phyloP scores from a whole-genome alignment of 1,140 invertebrate species.

The Drosophila melanogaster region Release_6_plus_ISO1_MT NC_004354.4:3745001-3745500 shows the following conservation, averaged over 20 bases:
- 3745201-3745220: slow-evolving; percentile 40
- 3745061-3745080: slow-evolving; percentile 7
- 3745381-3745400: too few species aligned
- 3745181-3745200: slow-evolving; percentile 10
- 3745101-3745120: not conserved
- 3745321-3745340: not conserved
- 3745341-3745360: not conserved
- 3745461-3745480: not conserved
- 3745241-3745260: slow-evolving; percentile 55
- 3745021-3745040: slow-evolving; percentile 58
- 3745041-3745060: slow-evolving; percentile 14
- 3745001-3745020: slow-evolving; percentile 63
- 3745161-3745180: not conserved
- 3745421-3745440: not conserved
- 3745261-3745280: slow-evolving; percentile 46
- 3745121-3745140: not conserved
- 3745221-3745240: slow-evolving; percentile 38
- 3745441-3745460: too few species aligned
- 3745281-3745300: slow-evolving; percentile 24
- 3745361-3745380: too few species aligned
- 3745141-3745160: not conserved
- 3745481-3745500: not conserved
- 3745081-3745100: not conserved
- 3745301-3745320: not conserved
- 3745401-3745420: not conserved